Evolutionary conservation across 2,797 vertebrate genomes (phyloP).

Genomic region (Neolamprologus multifasciatus): DNA sequence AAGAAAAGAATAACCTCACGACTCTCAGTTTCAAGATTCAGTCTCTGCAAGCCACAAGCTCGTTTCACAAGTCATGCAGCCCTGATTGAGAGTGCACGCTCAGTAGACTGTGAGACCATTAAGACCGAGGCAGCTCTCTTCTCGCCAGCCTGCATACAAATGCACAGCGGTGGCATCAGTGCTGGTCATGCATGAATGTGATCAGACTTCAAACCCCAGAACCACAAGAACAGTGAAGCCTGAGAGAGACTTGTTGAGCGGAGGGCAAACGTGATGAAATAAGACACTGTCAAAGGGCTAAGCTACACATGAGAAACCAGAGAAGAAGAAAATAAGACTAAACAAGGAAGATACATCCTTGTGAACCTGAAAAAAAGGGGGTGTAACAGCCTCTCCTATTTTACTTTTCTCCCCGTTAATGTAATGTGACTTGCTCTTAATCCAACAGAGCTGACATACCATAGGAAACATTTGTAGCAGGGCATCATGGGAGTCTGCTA

Average conservation of each 20-base stretch:
- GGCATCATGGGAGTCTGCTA: slow-evolving; percentile 25
- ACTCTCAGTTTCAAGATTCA: not conserved
- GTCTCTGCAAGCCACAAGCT: not conserved
- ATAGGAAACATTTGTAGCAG: slow-evolving; percentile 29
- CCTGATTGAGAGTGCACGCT: not conserved
- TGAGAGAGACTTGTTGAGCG: not conserved
- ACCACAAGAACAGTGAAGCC: not conserved
- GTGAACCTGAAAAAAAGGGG: not conserved
- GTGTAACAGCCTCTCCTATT: not conserved
- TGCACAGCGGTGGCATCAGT: not conserved
- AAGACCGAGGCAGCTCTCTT: not conserved
- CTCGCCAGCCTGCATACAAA: slow-evolving; percentile 46
- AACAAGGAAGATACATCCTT: not conserved
- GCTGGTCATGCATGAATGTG: slow-evolving; percentile 45
- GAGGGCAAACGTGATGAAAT: not conserved
- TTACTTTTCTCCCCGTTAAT: not conserved
- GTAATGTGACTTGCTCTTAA: not conserved
- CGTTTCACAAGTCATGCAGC: not conserved
- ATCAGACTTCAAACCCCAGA: slow-evolving; percentile 37
- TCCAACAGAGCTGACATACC: slow-evolving; percentile 5
- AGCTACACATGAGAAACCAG: not conserved
- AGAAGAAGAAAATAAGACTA: not conserved
- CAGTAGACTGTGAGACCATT: slow-evolving; percentile 24
- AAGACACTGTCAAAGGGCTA: not conserved
- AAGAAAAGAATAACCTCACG: not conserved